A percentile compares a stretch with the other conserved stretches of the same genome.
Conservation (phyloP, 2,797 vertebrate species). For the Arctocebus calabarensis region DNA sequence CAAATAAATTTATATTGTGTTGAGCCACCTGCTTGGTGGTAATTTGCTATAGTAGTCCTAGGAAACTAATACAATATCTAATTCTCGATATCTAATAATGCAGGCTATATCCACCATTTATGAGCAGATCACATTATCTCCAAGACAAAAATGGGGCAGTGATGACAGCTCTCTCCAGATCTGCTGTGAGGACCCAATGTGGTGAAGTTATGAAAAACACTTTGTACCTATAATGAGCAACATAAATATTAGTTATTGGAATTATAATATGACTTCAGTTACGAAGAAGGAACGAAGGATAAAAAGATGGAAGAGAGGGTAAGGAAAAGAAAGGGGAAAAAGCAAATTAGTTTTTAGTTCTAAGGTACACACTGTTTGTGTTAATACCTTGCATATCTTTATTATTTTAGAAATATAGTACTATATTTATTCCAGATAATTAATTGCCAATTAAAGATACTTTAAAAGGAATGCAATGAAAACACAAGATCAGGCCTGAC, state of each 20-base stretch:
- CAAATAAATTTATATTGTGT: background rate
- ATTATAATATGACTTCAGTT: background rate
- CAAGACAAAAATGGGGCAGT: background rate
- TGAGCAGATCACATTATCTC: background rate
- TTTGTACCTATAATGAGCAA: background rate
- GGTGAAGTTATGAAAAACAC: background rate
- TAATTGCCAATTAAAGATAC: background rate
- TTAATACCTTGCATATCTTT: background rate
- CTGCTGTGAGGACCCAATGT: background rate
- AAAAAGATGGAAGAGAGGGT: background rate
- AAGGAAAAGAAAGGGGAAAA: background rate
- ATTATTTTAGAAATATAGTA: constrained; percentile 52
- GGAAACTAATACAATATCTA: background rate
- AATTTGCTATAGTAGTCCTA: background rate
- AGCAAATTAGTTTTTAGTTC: background rate
- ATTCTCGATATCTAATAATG: background rate
- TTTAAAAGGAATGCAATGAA: background rate
- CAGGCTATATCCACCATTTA: background rate
- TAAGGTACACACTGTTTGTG: background rate
- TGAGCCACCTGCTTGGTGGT: background rate
- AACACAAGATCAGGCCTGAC: background rate
- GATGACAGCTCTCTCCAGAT: background rate
- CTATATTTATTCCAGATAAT: constrained; percentile 8
- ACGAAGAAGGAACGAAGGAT: background rate
- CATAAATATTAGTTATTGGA: constrained; percentile 24